Evolutionary conservation across 2,797 vertebrate species (phyloP).

Genomic region (Pipistrellus kuhlii): DNA sequence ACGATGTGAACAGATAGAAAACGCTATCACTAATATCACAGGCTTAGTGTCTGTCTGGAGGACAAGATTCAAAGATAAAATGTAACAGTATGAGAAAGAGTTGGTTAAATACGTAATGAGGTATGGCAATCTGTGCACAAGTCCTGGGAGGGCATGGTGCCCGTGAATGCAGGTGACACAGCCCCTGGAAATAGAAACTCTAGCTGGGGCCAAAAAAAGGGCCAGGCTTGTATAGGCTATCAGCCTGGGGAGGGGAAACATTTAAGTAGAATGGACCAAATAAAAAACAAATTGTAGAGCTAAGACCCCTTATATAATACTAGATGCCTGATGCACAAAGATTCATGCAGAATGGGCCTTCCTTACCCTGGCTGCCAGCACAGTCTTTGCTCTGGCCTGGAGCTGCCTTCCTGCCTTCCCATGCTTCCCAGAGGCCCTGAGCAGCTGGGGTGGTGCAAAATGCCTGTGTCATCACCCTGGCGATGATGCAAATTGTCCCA

Average conservation of each 20-base stretch:
- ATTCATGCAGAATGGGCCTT: too few species aligned
- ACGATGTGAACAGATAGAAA: not conserved
- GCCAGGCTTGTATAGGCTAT: not conserved
- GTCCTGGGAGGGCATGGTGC: not conserved
- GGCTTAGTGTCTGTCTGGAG: not conserved
- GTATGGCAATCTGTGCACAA: not conserved
- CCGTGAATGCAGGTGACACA: not conserved
- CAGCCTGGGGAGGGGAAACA: accelerated
- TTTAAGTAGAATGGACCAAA: not conserved
- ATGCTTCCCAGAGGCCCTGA: too few species aligned
- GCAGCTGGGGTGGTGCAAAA: too few species aligned
- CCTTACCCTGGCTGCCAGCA: too few species aligned
- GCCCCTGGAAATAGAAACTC: not conserved
- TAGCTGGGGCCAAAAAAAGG: not conserved
- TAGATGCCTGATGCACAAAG: too few species aligned
- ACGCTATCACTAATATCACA: not conserved
- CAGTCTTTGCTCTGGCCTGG: too few species aligned
- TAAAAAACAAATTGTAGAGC: not conserved
- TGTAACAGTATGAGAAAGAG: not conserved
- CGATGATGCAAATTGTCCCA: too few species aligned
- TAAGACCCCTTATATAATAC: not conserved
- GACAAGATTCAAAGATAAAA: not conserved
- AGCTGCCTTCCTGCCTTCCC: too few species aligned
- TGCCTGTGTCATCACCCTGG: too few species aligned
- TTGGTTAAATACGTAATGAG: not conserved